phyloP scores from a whole-genome alignment of 1,140 invertebrate species.

The Scaptomyza montana region DNA sequence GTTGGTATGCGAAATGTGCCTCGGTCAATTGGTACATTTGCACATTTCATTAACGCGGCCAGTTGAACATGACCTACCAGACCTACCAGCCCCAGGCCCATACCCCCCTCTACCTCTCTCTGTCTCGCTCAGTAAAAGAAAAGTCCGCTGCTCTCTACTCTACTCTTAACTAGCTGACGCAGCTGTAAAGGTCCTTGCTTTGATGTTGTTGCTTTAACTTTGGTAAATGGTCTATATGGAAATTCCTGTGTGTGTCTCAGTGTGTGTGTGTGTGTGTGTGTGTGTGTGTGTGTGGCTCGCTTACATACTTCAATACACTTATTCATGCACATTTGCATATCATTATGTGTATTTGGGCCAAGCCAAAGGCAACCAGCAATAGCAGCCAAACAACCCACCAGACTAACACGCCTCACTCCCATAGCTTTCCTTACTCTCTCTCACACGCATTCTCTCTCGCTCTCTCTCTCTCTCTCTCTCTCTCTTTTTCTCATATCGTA shows the following conservation, averaged over 20 bases:
- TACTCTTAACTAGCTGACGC: constrained; percentile 68
- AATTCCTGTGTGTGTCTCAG: constrained; percentile 16
- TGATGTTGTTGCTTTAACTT: constrained; percentile 57
- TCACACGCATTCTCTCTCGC: neutral
- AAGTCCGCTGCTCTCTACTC: neutral
- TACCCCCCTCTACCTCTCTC: neutral
- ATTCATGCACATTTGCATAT: constrained; percentile 80
- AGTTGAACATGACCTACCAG: constrained; percentile 39
- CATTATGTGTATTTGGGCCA: constrained; percentile 64
- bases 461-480: neutral
- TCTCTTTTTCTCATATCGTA: constrained; percentile 9
- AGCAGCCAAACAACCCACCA: constrained; percentile 2
- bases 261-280: constrained; percentile 22
- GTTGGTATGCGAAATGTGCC: constrained; percentile 48
- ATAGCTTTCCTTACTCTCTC: constrained; percentile 43
- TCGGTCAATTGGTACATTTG: constrained; percentile 79
- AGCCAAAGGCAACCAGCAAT: constrained; percentile 35
- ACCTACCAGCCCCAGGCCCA: neutral
- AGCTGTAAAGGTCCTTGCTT: constrained; percentile 56
- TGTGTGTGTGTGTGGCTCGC: constrained; percentile 40
- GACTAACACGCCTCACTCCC: constrained; percentile 19
- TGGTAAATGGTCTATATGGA: constrained; percentile 36
- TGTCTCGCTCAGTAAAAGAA: neutral
- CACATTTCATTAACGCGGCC: constrained; percentile 76
- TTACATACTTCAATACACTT: constrained; percentile 71